Evolutionary conservation across 2,797 vertebrate genomes (phyloP), one percentile per base, ranked within the genome.

Genomic region (Echeneis naucrates): DNA sequence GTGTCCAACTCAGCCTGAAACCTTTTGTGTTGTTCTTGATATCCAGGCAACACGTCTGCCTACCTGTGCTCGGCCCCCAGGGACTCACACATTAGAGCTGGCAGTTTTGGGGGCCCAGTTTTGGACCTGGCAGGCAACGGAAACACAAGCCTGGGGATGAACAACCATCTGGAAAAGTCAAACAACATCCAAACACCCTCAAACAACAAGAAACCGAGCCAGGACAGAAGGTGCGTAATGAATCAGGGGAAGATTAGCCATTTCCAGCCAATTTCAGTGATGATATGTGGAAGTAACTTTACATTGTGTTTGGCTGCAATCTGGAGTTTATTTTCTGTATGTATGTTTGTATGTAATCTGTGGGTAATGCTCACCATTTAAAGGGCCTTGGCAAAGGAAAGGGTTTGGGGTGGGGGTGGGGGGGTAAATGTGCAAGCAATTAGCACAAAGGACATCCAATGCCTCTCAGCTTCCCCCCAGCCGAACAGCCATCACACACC

Each of bases 391-490:
- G 76, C 61, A 77, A 63, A 65, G 72, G 68, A 67, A 77, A 53
- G 54, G n/a, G n/a, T n/a, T n/a, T n/a, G n/a, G n/a, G n/a, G n/a
- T n/a, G n/a, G n/a, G n/a, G n/a, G n/a, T n/a, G n/a, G 27, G 27
- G 33, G 62, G 77, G 56, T 56, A 80, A 90, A 88, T 90, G 88
- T 93, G 90, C 76, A 89, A 90, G 79, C 84, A 84, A 88, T 92
- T 88, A 90, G 76, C 68, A 77, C 60, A 80, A 77, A 86, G 81
- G 82, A 86, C 85, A 84, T 76, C 82, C 80, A 81, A 57, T 78
- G 85, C 83, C 63, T 80, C 72, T 32, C 44, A 77, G 40, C 74
- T 42, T 56, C 75, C 74, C 80, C 75, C 72, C 77, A 75, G 63
- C 81, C 19, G 9, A 78, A 70, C 78, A 83, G 77, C 77, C 84